A percentile compares a stretch with the other conserved stretches of the same genome.
phyloP scores from a whole-genome alignment of 2,888 invertebrate species.

The Rhopalosiphum nymphaeae region DNA sequence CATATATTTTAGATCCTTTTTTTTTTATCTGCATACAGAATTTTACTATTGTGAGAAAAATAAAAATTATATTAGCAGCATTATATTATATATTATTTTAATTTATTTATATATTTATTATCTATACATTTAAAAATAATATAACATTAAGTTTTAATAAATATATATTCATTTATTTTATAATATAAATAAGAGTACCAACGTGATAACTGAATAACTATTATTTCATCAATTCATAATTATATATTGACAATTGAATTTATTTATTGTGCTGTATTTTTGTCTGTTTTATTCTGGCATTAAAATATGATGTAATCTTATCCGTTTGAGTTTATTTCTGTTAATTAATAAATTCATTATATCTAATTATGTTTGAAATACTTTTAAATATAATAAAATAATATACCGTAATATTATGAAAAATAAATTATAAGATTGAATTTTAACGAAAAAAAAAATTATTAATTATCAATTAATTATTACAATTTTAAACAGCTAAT shows the following conservation, averaged over 20 bases:
- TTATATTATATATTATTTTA: not conserved
- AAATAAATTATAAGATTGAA: not conserved
- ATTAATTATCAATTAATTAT: not conserved
- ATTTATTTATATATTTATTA: not conserved
- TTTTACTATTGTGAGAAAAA: not conserved
- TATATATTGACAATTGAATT: not conserved
- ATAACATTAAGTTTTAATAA: not conserved
- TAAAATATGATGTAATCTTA: not conserved
- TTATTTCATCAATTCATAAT: not conserved
- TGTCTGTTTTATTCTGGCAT: not conserved
- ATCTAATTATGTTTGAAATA: not conserved
- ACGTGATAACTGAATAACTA: not conserved
- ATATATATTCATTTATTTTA: not conserved
- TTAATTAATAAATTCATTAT: not conserved
- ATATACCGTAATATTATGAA: not conserved
- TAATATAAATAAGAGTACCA: too few species aligned
- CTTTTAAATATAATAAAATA: too few species aligned
- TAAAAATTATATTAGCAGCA: not conserved
- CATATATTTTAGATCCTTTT: too few species aligned
- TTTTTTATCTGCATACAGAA: not conserved
- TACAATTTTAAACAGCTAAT: not conserved
- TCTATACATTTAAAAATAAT: not conserved
- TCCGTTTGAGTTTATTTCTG: not conserved
- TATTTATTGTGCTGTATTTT: not conserved
- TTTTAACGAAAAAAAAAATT: not conserved